Base-by-base conservation (phyloP, 2,888 invertebrate genomes). In the Stenichneumon culpator region DNA sequence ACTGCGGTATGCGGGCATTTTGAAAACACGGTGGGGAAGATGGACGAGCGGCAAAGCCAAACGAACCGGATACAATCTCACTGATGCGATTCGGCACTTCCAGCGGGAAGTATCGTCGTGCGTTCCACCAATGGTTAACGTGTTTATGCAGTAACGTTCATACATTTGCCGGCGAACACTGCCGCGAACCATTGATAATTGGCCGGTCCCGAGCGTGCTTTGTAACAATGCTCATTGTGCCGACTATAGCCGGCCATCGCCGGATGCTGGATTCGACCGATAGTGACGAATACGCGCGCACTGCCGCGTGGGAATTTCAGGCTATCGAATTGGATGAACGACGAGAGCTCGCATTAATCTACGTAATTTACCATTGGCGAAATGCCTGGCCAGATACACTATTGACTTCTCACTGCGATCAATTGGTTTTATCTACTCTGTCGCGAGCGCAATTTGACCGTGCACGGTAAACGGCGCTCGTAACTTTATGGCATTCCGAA, bases 331-430 rank as follows among this genome's bases (percentile, higher is more conserved):
- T 14, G 47, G 47, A 54, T 63, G 69, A 32, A 36, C 36, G 65
- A 57, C 16, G 63, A 72, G 28, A 54, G 65, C 50, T 65, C 74
- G 80, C 60, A 63, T 80, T 83, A 81, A 84, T 84, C 75, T 81
- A 52, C 52, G 84, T 84, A 75, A 81, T 84, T 84, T 84, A 80
- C 77, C 68, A 77, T 28, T 72, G 22, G 50, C 81, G 47, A 84
- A 81, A 54, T 81, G 72, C 32, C 54, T 65, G 47, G 9, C 77
- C 77, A 77, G 28, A 11, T 19, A 57, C 25, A 77, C 74, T 39
- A 52, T 47, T 47, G 63, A 50, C 28, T 77, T 75, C 54, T 52
- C 70, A 36, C 28, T 57, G 47, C 75, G 80, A 83, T 80, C 83
- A 67, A 83, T 80, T 63, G 74, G 22, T 44, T 75, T 65, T 74